Evolutionary conservation across 1,140 invertebrate genomes (phyloP).

Genomic region (Heliothis subflexa): DNA sequence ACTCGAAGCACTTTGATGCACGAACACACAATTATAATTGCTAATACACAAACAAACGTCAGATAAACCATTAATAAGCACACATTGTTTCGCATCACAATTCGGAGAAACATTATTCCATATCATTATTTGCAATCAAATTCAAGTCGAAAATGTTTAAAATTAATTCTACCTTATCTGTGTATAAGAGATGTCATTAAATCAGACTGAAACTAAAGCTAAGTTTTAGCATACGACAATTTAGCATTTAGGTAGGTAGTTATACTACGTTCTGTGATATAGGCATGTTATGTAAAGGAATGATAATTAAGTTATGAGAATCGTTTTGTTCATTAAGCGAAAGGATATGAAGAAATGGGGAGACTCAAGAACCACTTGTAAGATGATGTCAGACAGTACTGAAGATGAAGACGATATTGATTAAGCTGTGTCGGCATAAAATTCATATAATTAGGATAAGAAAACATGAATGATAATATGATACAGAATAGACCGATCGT

Average conservation of each 20-base stretch:
- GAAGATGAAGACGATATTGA: too few relatives aligned
- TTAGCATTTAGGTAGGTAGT: too few relatives aligned
- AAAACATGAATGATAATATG: too few relatives aligned
- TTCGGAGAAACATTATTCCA: slow-evolving; percentile 4
- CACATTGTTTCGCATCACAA: neutral
- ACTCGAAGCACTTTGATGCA: too few relatives aligned
- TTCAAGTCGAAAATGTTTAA: slow-evolving; percentile 27
- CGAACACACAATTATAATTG: neutral
- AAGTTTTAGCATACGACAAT: too few relatives aligned
- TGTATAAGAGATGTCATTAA: slow-evolving; percentile 1
- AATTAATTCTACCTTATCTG: slow-evolving; percentile 32
- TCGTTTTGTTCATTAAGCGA: neutral
- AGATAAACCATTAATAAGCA: neutral
- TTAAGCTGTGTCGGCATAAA: too few relatives aligned
- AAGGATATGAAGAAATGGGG: too few relatives aligned
- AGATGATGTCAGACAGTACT: too few relatives aligned
- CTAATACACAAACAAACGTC: neutral
- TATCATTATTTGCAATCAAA: slow-evolving; percentile 23
- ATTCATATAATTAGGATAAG: too few relatives aligned
- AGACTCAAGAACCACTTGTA: too few relatives aligned
- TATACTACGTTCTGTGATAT: neutral
- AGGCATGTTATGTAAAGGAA: neutral
- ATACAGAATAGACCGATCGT: too few relatives aligned
- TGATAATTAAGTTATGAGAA: neutral
- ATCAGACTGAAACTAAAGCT: neutral